These are phyloP conservation scores for Chaetophractus vellerosus DNA, from an alignment of 2,797 vertebrate genomes.

Conservation along the genomic window DNA sequence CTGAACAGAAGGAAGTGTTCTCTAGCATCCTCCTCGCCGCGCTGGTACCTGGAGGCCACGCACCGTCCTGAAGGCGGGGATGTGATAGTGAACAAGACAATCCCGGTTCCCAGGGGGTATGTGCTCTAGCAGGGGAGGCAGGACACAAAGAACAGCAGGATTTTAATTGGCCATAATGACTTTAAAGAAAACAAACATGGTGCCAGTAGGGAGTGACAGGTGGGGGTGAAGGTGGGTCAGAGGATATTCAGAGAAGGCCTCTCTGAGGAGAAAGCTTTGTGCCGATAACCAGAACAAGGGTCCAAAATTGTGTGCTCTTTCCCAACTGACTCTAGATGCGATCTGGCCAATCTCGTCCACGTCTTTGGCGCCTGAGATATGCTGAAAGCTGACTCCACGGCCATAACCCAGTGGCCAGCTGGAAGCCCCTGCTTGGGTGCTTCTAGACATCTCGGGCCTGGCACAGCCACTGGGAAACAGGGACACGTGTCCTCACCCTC, in stretches of 20 bases:
- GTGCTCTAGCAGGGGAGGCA: too few species aligned
- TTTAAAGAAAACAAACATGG: not conserved
- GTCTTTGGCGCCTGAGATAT: not conserved
- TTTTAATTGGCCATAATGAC: fast-evolving
- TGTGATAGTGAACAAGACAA: not conserved
- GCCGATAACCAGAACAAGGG: too few species aligned
- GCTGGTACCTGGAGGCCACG: not conserved
- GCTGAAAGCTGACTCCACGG: not conserved
- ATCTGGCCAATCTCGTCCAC: not conserved
- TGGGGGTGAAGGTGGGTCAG: fast-evolving
- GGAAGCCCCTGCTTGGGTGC: fast-evolving
- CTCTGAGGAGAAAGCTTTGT: not conserved
- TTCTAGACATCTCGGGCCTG: fast-evolving
- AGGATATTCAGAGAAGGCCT: fast-evolving
- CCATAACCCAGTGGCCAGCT: not conserved
- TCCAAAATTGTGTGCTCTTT: fast-evolving
- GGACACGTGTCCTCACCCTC: too few species aligned
- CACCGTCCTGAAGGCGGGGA: not conserved
- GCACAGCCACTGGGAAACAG: fast-evolving
- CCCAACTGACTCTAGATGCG: fast-evolving
- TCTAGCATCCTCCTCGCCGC: not conserved
- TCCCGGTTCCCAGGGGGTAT: too few species aligned
- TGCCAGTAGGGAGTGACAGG: not conserved
- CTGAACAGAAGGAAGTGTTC: fast-evolving
- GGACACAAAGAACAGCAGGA: not conserved